These are phyloP conservation scores for Setophaga petechia DNA, from an alignment of 2,113 vertebrate species.

Conservation along the genomic window DNA sequence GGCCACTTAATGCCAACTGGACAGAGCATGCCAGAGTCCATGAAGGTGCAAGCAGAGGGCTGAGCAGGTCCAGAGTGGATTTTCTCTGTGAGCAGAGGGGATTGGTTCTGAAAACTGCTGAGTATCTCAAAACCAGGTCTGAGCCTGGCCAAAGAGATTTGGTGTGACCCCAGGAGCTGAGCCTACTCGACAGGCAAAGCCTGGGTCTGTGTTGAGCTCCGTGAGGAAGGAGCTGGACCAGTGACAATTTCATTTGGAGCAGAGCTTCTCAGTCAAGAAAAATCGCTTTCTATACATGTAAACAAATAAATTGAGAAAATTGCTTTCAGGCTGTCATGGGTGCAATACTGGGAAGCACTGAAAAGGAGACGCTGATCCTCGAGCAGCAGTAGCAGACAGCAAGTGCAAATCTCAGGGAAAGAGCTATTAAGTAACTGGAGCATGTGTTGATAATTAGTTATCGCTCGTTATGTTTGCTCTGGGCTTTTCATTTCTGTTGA, in stretches of 20 bases:
- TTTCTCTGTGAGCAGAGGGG: not conserved
- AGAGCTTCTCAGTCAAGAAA: not conserved
- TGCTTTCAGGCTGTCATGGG: not conserved
- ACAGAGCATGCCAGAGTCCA: not conserved
- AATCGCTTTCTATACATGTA: not conserved
- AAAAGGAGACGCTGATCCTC: not conserved
- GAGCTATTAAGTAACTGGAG: conserved; percentile 5
- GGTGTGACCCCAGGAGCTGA: not conserved
- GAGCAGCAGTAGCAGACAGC: not conserved
- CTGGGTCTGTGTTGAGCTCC: not conserved
- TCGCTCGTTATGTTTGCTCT: conserved; percentile 3
- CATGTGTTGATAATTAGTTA: conserved; percentile 34
- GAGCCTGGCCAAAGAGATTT: not conserved
- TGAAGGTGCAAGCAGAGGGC: not conserved
- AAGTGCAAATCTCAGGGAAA: not conserved
- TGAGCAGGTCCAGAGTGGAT: not conserved
- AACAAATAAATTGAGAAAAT: not conserved
- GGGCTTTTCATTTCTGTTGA: conserved; percentile 41
- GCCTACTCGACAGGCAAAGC: not conserved
- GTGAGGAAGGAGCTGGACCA: not conserved
- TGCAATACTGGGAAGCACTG: not conserved
- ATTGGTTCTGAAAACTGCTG: not conserved
- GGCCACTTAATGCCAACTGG: not conserved
- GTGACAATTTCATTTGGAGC: not conserved
- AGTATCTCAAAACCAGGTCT: not conserved